phyloP scores from a whole-genome alignment of 1,140 invertebrate species.

The Drosophila navojoa region DNA sequence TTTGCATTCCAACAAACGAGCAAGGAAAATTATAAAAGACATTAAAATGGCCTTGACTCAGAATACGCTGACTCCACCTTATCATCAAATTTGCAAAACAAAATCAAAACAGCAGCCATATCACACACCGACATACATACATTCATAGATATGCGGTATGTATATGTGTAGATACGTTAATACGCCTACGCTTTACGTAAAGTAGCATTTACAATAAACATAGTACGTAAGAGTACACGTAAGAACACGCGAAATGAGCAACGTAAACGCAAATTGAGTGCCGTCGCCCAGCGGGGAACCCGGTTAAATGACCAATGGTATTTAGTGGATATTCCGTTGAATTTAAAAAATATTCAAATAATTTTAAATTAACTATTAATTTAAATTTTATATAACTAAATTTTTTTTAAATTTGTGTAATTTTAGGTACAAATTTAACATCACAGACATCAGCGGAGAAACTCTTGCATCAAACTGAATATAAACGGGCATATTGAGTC shows the following conservation, averaged over 20 bases:
- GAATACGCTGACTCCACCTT: constrained; percentile 34
- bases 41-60: constrained; percentile 26
- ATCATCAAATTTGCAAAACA: constrained; percentile 50
- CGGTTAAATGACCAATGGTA: neutral
- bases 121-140: constrained; percentile 37
- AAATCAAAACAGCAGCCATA: constrained; percentile 45
- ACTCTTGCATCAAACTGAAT: constrained; percentile 68
- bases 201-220: constrained; percentile 31
- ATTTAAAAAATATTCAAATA: neutral
- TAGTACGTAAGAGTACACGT: constrained; percentile 19
- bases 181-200: constrained; percentile 45
- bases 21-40: neutral
- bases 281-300: neutral
- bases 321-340: neutral
- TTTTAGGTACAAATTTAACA: constrained; percentile 26
- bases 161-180: constrained; percentile 43
- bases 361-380: neutral
- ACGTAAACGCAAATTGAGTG: constrained; percentile 32
- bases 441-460: constrained; percentile 59
- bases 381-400: neutral
- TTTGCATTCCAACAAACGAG: constrained; percentile 31
- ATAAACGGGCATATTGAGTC: constrained; percentile 41
- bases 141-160: constrained; percentile 26
- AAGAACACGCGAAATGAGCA: constrained; percentile 34
- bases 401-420: neutral